Base-by-base conservation (phyloP, 2,888 invertebrate species). In the Ophion obscuratus region DNA sequence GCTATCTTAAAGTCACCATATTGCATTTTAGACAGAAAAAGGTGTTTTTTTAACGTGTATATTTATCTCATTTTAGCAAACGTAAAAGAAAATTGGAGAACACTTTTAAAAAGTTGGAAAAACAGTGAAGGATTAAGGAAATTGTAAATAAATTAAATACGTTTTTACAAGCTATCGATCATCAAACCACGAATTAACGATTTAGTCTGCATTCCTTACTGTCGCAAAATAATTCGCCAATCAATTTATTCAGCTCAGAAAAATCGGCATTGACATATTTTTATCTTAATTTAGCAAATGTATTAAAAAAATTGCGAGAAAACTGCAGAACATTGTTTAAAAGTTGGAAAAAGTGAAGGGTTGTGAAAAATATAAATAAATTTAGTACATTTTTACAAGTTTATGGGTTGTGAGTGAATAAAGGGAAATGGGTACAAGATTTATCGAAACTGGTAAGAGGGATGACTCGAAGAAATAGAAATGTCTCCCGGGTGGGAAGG, bases 101-200 rank as follows among this genome's bases (percentile, higher is more conserved):
- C 24, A 24, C 24, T 24, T 24, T 24, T 24, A 0, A 24, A 24
- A 24, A 24, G 24, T 24, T 24, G 24, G 24, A 24, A 24, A 24
- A 24, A 1, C 24, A 24, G 24, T 24, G 24, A 24, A 24, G 24
- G 24, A 2, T 24, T 24, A 24, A 24, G 24, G 24, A 24, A 24
- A 24, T 24, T 24, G 24, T 24, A 24, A 24, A 24, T 24, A 24
- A 24, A 24, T 24, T 24, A 2, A 24, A 24, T 24, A 24, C 24
- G 2, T 24, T 24, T 24, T 24, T 24, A 2, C 24, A 24, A 24
- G 68, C 67, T 81, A 53, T 53, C 70, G 79, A 62, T 66, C 64
- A 64, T 47, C 40, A 64, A 64, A 44, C 17, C 47, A 73, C 73
- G 53, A 70, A 70, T 70, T 17, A 53, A 53, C 53, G 70, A 59